Percentiles rank a stretch among this genome's conserved stretches.
Evolutionary conservation across 2,113 vertebrate species (phyloP).

Genomic region (Rhea americana): DNA sequence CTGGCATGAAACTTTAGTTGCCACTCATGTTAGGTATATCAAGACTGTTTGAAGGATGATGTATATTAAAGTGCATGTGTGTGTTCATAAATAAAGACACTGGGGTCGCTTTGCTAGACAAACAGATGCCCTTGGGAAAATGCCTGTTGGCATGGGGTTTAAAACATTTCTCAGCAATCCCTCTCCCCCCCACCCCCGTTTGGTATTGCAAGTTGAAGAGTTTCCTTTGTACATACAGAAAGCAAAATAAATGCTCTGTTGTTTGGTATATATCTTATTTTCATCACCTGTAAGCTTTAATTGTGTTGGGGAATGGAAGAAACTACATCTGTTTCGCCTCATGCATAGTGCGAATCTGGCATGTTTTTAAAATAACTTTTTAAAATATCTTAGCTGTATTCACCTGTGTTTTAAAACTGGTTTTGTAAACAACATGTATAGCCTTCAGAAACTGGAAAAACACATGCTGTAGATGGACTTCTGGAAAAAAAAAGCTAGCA

Average conservation of each 20-base stretch:
- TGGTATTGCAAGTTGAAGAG: not conserved
- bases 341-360: not conserved
- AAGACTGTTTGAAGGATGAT: not conserved
- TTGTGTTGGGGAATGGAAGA: not conserved
- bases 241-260: not conserved
- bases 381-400: not conserved
- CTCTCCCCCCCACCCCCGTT: accelerated
- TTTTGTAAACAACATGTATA: not conserved
- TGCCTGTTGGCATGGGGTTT: not conserved
- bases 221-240: not conserved
- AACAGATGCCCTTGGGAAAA: not conserved
- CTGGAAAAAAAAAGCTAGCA: not conserved
- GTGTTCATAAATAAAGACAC: not conserved
- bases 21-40: not conserved
- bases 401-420: not conserved
- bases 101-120: not conserved
- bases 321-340: not conserved
- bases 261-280: not conserved
- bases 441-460: not conserved
- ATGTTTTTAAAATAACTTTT: not conserved
- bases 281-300: not conserved
- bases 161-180: not conserved
- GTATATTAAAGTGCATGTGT: not conserved
- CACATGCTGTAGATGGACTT: not conserved
- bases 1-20: not conserved